Base-by-base conservation (phyloP, 1,140 invertebrate genomes). In the Cherax quadricarinatus region DNA sequence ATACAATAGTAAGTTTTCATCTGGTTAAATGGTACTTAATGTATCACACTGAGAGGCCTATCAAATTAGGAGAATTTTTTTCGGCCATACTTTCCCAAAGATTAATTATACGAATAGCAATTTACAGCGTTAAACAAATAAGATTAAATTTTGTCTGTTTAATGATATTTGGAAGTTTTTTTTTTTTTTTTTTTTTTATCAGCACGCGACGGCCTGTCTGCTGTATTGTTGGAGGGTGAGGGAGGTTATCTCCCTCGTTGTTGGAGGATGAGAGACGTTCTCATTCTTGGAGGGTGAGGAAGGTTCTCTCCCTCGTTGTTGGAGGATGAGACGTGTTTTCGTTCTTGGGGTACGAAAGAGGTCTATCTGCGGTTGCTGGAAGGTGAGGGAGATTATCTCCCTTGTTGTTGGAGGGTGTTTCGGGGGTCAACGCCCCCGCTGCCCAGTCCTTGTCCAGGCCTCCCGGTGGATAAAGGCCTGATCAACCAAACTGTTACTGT, bases 21-120 rank as follows among this genome's bases (percentile, higher is more conserved):
- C 82, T 62, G 62, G 82, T 60, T 60, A 84, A 84, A 84, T 84
- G 82, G 53, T 12, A 60, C 82, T 84, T 84, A 84, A 84, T 84
- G 53, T 84, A 62, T 84, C 21, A 84, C 82, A 84, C 51, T 21
- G 82, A 84, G 53, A 60, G 51, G 53, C 53, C 82, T 57, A 84
- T 84, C 53, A 24, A 60, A 84, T 84, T 84, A 84, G 82, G 30
- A 24, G 21, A 7, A 57, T 53, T 84, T 84, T 84, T 24, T 53
- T 53, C 49, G 1, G 21, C 30, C 78, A 21, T 57, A 18, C 10
- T 60, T 60, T 60, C 14, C 49, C n/a, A 84, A 84, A 60, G 57
- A 57, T 84, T 57, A 84, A 57, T 84, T 84, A 60, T 16, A 30
- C 57, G 21, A 14, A 57, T 18, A 81, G 48, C 53, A 84, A 53